Evolutionary conservation across 2,888 invertebrate species (phyloP).

Genomic region (Trichacis sp.): DNA sequence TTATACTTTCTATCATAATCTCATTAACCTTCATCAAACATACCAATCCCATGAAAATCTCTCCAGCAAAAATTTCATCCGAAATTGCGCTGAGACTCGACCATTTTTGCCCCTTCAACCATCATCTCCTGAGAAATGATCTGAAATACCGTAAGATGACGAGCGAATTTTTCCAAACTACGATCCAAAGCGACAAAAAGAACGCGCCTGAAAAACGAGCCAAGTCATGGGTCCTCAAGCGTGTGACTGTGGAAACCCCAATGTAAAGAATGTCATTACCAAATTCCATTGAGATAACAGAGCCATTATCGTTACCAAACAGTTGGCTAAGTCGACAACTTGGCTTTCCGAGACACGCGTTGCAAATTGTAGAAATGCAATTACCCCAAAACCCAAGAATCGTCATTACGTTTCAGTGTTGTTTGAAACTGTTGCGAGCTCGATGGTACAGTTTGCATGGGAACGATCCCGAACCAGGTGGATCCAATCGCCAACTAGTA

Average conservation of each 20-base stretch:
- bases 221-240: constrained; percentile 1
- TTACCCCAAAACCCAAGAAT: background rate
- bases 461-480: background rate
- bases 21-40: too few relatives aligned
- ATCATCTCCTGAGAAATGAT: background rate
- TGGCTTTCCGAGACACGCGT: background rate
- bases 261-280: constrained; percentile 43
- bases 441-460: background rate
- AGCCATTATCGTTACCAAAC: constrained; percentile 41
- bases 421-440: background rate
- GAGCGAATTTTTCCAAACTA: background rate
- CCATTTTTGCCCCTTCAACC: background rate
- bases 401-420: background rate
- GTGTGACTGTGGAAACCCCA: constrained; percentile 2
- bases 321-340: background rate
- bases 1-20: too few relatives aligned
- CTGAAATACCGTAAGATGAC: background rate
- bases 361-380: background rate
- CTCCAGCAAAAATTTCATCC: too few relatives aligned
- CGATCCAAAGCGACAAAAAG: background rate
- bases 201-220: background rate
- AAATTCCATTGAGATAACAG: constrained; percentile 47
- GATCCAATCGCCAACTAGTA: background rate
- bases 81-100: background rate
- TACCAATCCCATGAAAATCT: too few relatives aligned